Percentiles rank a stretch among this genome's conserved stretches.
Evolutionary conservation across 2,888 invertebrate genomes (phyloP).

Genomic region (Xestia ashworthii): DNA sequence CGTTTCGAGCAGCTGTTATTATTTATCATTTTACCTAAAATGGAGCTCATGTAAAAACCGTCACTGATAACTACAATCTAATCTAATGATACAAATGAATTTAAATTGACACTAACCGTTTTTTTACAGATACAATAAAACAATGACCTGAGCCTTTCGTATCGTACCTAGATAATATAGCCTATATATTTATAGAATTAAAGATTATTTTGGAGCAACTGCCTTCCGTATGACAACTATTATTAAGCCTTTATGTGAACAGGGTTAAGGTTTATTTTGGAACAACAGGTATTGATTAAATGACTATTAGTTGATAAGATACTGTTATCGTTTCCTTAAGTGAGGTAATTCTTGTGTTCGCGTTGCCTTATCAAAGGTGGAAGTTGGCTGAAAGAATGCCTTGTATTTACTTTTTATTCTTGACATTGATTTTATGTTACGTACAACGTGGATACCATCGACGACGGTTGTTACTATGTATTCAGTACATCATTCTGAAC

Average conservation of each 20-base stretch:
- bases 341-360: slow-evolving; percentile 28
- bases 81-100: slow-evolving; percentile 36
- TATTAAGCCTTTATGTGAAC: slow-evolving; percentile 12
- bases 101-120: slow-evolving; percentile 42
- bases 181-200: slow-evolving; percentile 14
- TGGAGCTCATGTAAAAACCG: slow-evolving; percentile 5
- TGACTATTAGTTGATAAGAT: slow-evolving; percentile 47
- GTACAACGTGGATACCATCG: no score
- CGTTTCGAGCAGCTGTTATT: no score
- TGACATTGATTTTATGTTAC: neutral
- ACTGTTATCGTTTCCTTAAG: slow-evolving; percentile 24
- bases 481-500: no score
- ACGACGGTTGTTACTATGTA: no score
- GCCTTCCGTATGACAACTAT: slow-evolving; percentile 8
- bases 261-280: slow-evolving; percentile 29
- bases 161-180: neutral
- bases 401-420: slow-evolving; percentile 6
- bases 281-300: slow-evolving; percentile 30
- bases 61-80: slow-evolving; percentile 44
- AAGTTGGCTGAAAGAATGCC: neutral
- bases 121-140: slow-evolving; percentile 27
- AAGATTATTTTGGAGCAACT: slow-evolving; percentile 16
- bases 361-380: slow-evolving; percentile 24
- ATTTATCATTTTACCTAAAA: no score
- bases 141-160: slow-evolving; percentile 23